Evolutionary conservation across 2,113 vertebrate species (phyloP).

Genomic region (Protomyctophum bolini): DNA sequence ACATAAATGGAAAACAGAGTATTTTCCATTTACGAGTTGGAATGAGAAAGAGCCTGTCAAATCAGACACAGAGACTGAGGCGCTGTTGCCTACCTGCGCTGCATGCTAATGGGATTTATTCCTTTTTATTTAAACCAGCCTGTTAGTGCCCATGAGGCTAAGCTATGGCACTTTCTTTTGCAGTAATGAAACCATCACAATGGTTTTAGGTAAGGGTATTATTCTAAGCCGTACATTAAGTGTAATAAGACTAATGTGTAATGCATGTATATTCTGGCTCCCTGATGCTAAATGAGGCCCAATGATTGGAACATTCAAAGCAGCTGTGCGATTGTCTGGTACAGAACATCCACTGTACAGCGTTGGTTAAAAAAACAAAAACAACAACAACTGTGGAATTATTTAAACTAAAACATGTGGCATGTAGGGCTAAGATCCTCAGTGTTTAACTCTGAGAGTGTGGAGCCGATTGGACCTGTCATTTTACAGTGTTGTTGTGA

Average conservation of each 20-base stretch:
- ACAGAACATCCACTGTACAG: constrained; percentile 18
- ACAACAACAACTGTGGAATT: background rate
- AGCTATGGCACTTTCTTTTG: constrained; percentile 46
- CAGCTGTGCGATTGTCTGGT: constrained; percentile 19
- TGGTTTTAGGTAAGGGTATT: constrained; percentile 70
- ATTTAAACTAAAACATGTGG: constrained; percentile 1
- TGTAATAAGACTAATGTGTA: constrained; percentile 72
- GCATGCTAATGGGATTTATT: constrained; percentile 67
- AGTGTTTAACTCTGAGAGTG: too few relatives aligned
- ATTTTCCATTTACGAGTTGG: constrained; percentile 73
- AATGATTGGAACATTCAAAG: constrained; percentile 65
- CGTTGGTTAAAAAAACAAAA: constrained; percentile 21
- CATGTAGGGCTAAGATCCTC: too few relatives aligned
- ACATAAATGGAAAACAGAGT: constrained; percentile 65
- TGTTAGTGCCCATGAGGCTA: constrained; percentile 44
- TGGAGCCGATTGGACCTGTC: too few relatives aligned
- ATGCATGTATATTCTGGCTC: constrained; percentile 56
- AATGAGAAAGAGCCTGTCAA: constrained; percentile 75
- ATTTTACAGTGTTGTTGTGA: too few relatives aligned
- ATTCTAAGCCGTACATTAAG: constrained; percentile 69
- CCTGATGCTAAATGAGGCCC: constrained; percentile 66
- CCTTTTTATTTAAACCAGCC: constrained; percentile 39
- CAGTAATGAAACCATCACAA: constrained; percentile 65
- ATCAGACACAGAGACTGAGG: constrained; percentile 72
- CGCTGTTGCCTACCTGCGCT: constrained; percentile 54